Conservation (phyloP, 30 jellyfish, hydroid and myxozoan species). For the Mastigias papua region DNA sequence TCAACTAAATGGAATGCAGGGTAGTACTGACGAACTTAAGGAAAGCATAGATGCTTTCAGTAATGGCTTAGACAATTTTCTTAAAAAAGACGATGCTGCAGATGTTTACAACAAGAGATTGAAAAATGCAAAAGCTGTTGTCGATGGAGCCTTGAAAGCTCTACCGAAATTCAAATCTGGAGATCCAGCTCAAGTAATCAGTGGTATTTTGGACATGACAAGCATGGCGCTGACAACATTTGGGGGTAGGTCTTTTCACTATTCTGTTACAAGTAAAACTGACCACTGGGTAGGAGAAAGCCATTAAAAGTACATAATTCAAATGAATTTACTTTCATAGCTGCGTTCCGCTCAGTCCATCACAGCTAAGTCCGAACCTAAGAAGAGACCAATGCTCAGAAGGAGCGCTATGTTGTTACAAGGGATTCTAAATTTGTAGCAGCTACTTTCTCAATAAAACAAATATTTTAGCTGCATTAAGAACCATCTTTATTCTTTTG, state of each 20-base stretch:
- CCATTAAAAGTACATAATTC: background rate
- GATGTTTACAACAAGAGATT: background rate
- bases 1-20: background rate
- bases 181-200: background rate
- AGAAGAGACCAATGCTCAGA: too few relatives aligned
- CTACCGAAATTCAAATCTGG: background rate
- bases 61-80: background rate
- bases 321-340: too few relatives aligned
- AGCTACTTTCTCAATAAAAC: too few relatives aligned
- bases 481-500: background rate
- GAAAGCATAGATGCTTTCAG: background rate
- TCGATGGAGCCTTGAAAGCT: background rate
- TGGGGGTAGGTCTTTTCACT: background rate
- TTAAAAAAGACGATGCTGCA: too few relatives aligned
- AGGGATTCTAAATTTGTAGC: background rate
- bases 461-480: too few relatives aligned
- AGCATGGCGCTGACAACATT: background rate
- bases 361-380: too few relatives aligned
- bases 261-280: too few relatives aligned
- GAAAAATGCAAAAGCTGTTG: background rate
- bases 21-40: background rate
- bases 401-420: too few relatives aligned
- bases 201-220: background rate
- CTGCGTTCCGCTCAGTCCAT: too few relatives aligned
- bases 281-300: background rate